Conservation (phyloP, 2,113 vertebrate species). For the Myodes glareolus region DNA sequence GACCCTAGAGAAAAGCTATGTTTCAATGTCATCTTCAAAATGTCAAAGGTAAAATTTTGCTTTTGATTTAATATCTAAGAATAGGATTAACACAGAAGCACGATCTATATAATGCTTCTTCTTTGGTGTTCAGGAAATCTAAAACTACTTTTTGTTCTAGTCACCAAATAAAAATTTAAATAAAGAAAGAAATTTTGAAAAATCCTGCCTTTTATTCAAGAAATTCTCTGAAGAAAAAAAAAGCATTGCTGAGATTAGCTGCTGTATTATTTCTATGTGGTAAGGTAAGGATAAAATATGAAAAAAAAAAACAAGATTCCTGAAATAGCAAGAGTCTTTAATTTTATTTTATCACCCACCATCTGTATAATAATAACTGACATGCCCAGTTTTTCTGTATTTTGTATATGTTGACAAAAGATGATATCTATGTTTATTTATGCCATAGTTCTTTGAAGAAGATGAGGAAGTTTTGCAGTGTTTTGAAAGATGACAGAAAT, state of each 20-base stretch:
- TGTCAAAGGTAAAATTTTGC: not conserved
- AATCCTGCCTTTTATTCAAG: constrained; percentile 22
- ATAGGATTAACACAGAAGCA: not conserved
- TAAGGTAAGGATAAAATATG: not conserved
- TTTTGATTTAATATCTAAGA: constrained; percentile 62
- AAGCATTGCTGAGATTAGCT: not conserved
- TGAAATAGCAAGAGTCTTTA: not conserved
- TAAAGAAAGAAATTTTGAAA: constrained; percentile 34
- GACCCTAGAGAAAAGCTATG: constrained; percentile 55
- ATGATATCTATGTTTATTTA: not conserved
- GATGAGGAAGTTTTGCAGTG: not conserved
- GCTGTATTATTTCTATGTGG: not conserved
- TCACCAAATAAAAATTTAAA: constrained; percentile 56
- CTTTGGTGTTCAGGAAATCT: not conserved
- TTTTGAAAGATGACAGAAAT: not conserved
- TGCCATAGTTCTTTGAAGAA: not conserved
- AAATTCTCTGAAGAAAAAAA: constrained; percentile 9
- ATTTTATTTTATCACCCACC: not conserved
- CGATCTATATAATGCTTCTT: not conserved
- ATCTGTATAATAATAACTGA: not conserved
- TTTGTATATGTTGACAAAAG: not conserved
- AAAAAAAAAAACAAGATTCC: not conserved
- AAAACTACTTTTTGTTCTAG: constrained; percentile 33
- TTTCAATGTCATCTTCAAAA: constrained; percentile 38
- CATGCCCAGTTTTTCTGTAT: not conserved